A percentile compares a stretch with the other conserved stretches of the same genome.
phyloP scores from a whole-genome alignment of 2,113 vertebrate species.

The Hystrix cristata region DNA sequence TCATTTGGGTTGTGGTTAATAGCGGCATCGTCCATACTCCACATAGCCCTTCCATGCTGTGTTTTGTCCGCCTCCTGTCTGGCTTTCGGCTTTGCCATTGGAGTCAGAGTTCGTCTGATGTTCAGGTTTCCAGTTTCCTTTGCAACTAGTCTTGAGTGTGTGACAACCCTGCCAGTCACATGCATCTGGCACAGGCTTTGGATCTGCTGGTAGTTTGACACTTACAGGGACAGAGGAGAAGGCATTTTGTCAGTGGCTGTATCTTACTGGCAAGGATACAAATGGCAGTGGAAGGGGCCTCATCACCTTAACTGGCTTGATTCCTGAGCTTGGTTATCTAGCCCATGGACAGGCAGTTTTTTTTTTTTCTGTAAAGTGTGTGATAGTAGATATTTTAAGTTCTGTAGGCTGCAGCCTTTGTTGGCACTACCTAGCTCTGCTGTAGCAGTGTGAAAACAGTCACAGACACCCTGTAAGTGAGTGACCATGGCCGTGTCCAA shows the following conservation, averaged over 20 bases:
- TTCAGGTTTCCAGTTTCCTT: background rate
- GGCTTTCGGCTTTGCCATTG: background rate
- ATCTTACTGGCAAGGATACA: background rate
- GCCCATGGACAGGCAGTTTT: background rate
- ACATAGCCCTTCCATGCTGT: background rate
- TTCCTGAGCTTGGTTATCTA: background rate
- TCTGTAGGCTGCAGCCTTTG: background rate
- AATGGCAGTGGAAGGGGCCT: background rate
- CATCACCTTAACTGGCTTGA: background rate
- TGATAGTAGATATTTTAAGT: background rate
- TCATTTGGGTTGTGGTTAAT: conserved; percentile 26
- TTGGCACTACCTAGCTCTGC: background rate
- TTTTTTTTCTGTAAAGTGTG: background rate
- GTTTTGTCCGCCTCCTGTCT: background rate
- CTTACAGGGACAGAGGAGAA: background rate
- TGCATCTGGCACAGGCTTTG: background rate
- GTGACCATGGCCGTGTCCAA: background rate
- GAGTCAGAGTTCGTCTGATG: background rate
- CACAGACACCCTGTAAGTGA: too few relatives aligned
- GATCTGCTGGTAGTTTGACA: background rate
- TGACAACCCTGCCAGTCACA: background rate
- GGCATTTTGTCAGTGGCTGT: background rate
- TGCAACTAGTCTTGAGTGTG: background rate
- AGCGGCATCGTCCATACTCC: background rate
- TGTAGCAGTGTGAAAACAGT: background rate